These are phyloP conservation scores for Thamnophis sirtalis DNA, from an alignment of 2,113 vertebrate genomes.

Conservation along the genomic window DNA sequence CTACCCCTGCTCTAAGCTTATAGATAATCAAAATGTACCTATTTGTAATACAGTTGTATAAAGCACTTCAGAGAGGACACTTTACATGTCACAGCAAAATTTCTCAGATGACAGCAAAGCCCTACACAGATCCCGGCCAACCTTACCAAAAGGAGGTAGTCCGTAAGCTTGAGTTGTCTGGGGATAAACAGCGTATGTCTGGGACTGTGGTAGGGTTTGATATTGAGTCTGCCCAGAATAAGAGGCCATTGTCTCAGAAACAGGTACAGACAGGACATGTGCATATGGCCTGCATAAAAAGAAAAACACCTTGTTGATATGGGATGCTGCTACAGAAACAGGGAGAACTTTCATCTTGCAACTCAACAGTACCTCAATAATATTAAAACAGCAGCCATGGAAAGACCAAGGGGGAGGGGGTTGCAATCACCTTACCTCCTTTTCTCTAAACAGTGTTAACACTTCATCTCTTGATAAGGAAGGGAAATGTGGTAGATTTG, in stretches of 20 bases:
- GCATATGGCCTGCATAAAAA: slow-evolving; percentile 69
- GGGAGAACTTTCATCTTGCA: not conserved
- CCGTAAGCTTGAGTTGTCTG: slow-evolving; percentile 90
- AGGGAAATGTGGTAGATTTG: not conserved
- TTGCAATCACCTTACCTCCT: not conserved
- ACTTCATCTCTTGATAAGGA: not conserved
- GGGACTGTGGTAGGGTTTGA: slow-evolving; percentile 83
- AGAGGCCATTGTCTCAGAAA: slow-evolving; percentile 80
- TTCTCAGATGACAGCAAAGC: not conserved
- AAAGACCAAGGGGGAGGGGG: too few species aligned
- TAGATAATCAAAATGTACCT: not conserved
- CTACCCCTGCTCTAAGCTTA: too few species aligned
- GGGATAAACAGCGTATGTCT: slow-evolving; percentile 87
- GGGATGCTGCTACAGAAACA: not conserved
- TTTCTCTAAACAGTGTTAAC: not conserved
- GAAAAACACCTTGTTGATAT: not conserved
- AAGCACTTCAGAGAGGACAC: not conserved
- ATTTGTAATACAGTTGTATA: not conserved
- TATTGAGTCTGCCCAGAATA: slow-evolving; percentile 85
- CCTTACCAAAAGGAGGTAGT: slow-evolving; percentile 96
- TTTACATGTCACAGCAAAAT: not conserved
- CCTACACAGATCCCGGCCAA: not conserved
- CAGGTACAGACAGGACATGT: slow-evolving; percentile 76
- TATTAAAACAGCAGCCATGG: not conserved
- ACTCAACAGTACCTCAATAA: not conserved